These are phyloP conservation scores for Myopa testacea DNA, from an alignment of 2,888 invertebrate genomes.

Conservation along the genomic window DNA sequence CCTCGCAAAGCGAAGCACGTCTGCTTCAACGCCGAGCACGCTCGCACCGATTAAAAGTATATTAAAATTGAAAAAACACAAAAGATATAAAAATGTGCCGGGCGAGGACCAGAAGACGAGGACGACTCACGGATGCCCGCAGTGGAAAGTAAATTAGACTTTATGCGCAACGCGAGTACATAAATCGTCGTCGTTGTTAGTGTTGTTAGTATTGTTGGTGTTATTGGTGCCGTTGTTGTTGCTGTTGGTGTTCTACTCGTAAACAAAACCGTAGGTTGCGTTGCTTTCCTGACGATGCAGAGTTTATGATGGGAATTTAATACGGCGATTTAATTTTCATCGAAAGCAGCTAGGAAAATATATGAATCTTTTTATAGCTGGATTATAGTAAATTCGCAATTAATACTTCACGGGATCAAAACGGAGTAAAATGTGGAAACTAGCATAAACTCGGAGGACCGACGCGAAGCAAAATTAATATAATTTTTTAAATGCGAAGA, in stretches of 20 bases:
- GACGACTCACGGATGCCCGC: not conserved
- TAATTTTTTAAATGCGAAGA: not conserved
- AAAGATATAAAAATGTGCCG: not conserved
- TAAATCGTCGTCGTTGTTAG: not conserved
- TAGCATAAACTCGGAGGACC: not conserved
- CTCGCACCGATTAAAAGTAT: not conserved
- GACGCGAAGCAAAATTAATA: not conserved
- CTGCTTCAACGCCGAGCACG: not conserved
- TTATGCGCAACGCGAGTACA: not conserved
- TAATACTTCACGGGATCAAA: too few relatives aligned
- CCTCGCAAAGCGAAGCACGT: not conserved
- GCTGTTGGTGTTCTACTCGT: not conserved
- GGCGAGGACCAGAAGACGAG: too few relatives aligned
- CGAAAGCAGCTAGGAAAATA: not conserved
- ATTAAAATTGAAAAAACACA: not conserved
- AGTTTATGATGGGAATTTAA: not conserved
- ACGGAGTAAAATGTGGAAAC: not conserved
- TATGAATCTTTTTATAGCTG: too few relatives aligned
- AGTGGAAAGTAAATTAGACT: not conserved
- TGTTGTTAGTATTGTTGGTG: too few relatives aligned
- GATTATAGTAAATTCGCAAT: not conserved
- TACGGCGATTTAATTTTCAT: slow-evolving; percentile 1
- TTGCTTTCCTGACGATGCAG: not conserved
- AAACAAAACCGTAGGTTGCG: not conserved
- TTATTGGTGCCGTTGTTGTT: too few relatives aligned